Evolutionary conservation across 2,113 vertebrate species (phyloP).

Genomic region (Mohoua ochrocephala): DNA sequence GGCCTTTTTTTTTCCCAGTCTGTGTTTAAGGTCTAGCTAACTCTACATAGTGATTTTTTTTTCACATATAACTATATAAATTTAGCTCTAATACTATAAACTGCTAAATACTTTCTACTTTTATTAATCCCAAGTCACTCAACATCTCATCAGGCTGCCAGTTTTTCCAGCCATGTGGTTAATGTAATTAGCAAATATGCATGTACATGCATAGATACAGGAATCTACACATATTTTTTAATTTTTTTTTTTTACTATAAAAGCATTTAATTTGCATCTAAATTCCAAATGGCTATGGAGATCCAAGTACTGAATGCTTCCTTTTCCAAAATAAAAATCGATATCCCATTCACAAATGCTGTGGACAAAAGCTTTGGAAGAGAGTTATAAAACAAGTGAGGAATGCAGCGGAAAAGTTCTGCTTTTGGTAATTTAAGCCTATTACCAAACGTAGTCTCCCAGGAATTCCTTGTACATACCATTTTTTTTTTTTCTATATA

Average conservation of each 20-base stretch:
- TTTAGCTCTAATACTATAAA: not conserved
- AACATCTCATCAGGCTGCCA: not conserved
- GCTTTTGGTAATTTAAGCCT: not conserved
- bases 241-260: not conserved
- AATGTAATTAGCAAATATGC: not conserved
- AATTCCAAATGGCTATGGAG: not conserved
- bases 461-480: not conserved
- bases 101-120: not conserved
- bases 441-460: not conserved
- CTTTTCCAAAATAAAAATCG: conserved; percentile 39
- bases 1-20: not conserved
- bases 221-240: not conserved
- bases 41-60: not conserved
- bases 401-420: not conserved
- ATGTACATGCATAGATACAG: not conserved
- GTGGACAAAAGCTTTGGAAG: not conserved
- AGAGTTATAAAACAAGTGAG: conserved; percentile 16
- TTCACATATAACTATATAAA: not conserved
- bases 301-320: conserved; percentile 6
- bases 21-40: not conserved
- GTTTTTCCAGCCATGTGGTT: not conserved
- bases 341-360: not conserved
- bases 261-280: conserved; percentile 39
- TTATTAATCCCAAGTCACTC: not conserved
- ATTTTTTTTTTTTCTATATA: not conserved